A percentile compares a stretch with the other conserved stretches of the same genome.
phyloP scores from a whole-genome alignment of 2,797 vertebrate genomes.

The Poeciliopsis turneri region DNA sequence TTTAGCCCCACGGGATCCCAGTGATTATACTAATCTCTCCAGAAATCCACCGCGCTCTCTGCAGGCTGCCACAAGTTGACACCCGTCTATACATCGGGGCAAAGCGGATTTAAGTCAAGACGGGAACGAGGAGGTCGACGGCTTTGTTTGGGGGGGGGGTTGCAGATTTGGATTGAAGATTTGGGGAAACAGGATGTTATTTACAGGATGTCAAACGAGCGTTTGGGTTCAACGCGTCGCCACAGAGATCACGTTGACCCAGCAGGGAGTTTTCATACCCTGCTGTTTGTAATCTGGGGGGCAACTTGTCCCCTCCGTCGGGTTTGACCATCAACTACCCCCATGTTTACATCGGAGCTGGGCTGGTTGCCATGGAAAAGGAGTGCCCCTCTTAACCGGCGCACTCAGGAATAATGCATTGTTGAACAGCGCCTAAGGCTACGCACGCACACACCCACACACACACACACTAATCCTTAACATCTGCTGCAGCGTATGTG shows the following conservation, averaged over 20 bases:
- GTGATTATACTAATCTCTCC: slow-evolving; percentile 70
- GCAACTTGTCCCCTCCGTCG: slow-evolving; percentile 56
- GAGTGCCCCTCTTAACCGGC: slow-evolving; percentile 82
- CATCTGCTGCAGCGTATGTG: slow-evolving; percentile 75
- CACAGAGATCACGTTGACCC: not conserved
- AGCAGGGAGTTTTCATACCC: not conserved
- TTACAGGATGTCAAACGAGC: not conserved
- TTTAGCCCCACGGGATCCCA: slow-evolving; percentile 61
- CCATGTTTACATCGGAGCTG: slow-evolving; percentile 77
- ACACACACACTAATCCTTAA: slow-evolving; percentile 69
- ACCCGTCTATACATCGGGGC: slow-evolving; percentile 50
- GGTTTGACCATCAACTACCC: slow-evolving; percentile 70
- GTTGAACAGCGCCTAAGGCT: slow-evolving; percentile 82
- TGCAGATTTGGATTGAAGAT: slow-evolving; percentile 41
- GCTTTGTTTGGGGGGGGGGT: slow-evolving; percentile 35
- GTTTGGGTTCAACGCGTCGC: not conserved
- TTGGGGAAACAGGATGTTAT: slow-evolving; percentile 3
- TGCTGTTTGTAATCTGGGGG: slow-evolving; percentile 34
- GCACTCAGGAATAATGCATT: slow-evolving; percentile 85
- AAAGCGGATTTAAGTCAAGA: slow-evolving; percentile 55
- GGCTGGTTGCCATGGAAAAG: slow-evolving; percentile 77
- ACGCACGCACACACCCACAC: slow-evolving; percentile 57
- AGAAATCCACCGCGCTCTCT: slow-evolving; percentile 61
- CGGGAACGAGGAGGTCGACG: slow-evolving; percentile 41
- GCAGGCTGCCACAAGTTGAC: slow-evolving; percentile 57